Evolutionary conservation across 1,140 invertebrate species (phyloP), one percentile per base, ranked within the genome.

Genomic region (Rhagoletis pomonella): DNA sequence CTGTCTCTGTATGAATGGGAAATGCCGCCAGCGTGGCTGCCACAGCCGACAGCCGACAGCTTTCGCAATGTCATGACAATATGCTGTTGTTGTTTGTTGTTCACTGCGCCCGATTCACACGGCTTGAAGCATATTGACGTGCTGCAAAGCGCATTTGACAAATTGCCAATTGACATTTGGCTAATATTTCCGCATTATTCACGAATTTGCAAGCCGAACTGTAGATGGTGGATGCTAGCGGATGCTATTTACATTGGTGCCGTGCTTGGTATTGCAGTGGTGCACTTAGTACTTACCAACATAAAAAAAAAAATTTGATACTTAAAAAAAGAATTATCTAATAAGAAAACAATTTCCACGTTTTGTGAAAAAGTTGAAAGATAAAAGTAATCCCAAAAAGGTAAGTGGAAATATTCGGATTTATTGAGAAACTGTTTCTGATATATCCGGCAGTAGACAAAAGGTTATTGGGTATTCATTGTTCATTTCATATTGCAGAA

Each of bases 171-270:
- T 55, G 69, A 77, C 14, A 10, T 77, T 77, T 77, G 69, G 42
- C n/a, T 77, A 77, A 77, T 77, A 17, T 50, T 77, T 77, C 69
- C 69, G 69, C 69, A 77, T 77, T 77, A n/a, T 55, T 55, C 69
- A 77, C 14, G 39, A 55, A n/a, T 50, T 4, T 55, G 10, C 12
- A 50, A 7, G 17, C 17, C 42, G 42, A 77, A 55, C 39, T 10
- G 10, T 42, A 9, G 67, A 73, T 73, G 39, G 9, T 10, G 14
- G 47, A 17, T 50, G 17, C 6, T 29, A 29, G 50, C 50, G 50
- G 50, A 55, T 55, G 50, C 29, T 29, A 29, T 29, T 55, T 10
- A 10, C 50, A 55, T 55, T 55, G 10, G 50, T 55, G 50, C 50
- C 5, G 50, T 10, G 50, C 10, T 55, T 55, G 50, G 50, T 55